A percentile compares a stretch with the other conserved stretches of the same genome.
Evolutionary conservation across 2,113 vertebrate genomes (phyloP).

Genomic region (Myrmecophaga tridactyla): DNA sequence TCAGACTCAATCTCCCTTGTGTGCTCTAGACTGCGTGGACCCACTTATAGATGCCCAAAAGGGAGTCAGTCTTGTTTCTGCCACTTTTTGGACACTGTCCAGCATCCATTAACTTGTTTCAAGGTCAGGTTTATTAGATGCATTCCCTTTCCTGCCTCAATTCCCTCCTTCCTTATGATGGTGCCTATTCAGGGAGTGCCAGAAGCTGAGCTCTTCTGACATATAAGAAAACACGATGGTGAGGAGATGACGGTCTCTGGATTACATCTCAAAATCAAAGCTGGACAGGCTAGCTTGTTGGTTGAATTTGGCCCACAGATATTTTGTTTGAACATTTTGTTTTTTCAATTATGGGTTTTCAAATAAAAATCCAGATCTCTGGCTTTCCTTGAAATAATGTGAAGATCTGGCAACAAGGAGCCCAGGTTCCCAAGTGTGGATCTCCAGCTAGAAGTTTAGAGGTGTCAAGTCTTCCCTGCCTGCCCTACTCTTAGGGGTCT

Average conservation of each 20-base stretch:
- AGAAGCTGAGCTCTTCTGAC: background rate
- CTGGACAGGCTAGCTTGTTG: background rate
- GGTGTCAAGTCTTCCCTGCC: background rate
- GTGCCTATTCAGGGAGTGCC: no score
- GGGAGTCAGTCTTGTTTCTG: background rate
- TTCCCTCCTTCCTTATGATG: background rate
- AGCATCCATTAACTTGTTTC: background rate
- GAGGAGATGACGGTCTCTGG: background rate
- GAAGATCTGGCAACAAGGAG: no score
- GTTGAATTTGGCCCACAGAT: background rate
- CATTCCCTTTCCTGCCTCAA: background rate
- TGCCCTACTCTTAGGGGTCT: no score
- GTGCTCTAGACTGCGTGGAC: background rate
- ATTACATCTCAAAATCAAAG: background rate
- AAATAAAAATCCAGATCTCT: background rate
- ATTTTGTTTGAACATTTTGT: background rate
- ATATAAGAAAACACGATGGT: background rate
- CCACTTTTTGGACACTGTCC: background rate
- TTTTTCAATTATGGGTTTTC: background rate
- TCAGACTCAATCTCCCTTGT: background rate
- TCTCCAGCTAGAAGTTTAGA: background rate
- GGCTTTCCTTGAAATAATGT: no score
- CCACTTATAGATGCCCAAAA: background rate
- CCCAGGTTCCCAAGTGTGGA: background rate
- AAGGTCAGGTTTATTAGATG: background rate